Evolutionary conservation across 2,888 invertebrate species (phyloP), one percentile per base, ranked within the genome.

Genomic region (Neoitamus cyanurus): DNA sequence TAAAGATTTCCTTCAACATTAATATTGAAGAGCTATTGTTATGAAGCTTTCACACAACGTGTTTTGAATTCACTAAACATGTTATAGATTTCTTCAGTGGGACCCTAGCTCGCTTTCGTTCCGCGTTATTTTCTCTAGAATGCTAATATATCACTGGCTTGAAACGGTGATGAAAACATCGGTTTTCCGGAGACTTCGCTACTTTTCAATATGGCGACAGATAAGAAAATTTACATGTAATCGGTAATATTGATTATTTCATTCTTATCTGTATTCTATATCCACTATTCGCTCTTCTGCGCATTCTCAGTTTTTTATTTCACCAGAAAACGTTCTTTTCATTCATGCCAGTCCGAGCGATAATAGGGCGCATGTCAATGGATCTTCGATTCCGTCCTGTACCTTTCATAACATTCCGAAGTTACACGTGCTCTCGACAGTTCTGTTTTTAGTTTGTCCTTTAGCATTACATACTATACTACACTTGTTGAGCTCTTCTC

Each of bases 281-380:
- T 20, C 20, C 58, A 15, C 58, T 25, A 20, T 58, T 34, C 15
- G 34, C 46, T 7, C n/a, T 46, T 31, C 11, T 80, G 58, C 78
- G 78, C 48, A 31, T 20, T 20, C 15, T 20, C 31, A 4, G 4
- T 2, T 2, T 11, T 30, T 30, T 15, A 58, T 58, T 77, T 42
- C 48, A 80, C 31, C n/a, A 15, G 34, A 58, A 80, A 48, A 80
- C 78, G 78, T 80, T 58, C n/a, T 30, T 30, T 80, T 80, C 58
- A 80, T 80, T 80, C 48, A 58, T 58, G 20, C 28, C 15, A 20
- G 1, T 3, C 6, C 7, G 3, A 15, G 6, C 11, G 31, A 6
- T 1, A 31, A 13, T 75, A 25, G 28, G 5, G 58, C 78, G 78
- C 58, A 80, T 30, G 78, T 20, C 58, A 9, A 58, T 25, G 9